A percentile compares a stretch with the other conserved stretches of the same genome.
These are phyloP conservation scores for Clitarchus hookeri DNA, from an alignment of 2,888 invertebrate genomes.

Conservation along the genomic window DNA sequence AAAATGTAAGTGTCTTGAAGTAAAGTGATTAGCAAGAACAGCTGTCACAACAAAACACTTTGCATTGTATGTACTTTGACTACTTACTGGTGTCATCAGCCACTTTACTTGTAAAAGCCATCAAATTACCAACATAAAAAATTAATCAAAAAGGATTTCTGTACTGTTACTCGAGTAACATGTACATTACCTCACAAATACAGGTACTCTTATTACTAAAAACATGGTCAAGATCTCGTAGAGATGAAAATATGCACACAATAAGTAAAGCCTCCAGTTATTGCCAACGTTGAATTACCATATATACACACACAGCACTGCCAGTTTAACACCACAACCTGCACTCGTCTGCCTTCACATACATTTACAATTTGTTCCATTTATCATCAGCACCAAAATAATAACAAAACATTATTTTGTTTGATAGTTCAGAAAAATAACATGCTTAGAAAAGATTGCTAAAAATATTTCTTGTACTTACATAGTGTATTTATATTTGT, in stretches of 20 bases:
- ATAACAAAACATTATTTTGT: neutral
- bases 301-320: neutral
- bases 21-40: neutral
- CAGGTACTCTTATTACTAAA: neutral
- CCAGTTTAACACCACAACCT: too few relatives aligned
- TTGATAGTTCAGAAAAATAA: neutral
- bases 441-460: neutral
- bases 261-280: constrained; percentile 14
- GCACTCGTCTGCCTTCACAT: neutral
- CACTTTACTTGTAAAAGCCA: neutral
- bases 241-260: neutral
- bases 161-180: neutral
- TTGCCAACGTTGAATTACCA: neutral
- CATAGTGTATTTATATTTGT: neutral
- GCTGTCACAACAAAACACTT: neutral
- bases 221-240: neutral
- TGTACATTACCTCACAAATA: neutral
- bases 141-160: neutral
- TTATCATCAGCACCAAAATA: neutral
- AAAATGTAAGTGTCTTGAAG: neutral
- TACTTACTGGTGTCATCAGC: neutral
- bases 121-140: neutral
- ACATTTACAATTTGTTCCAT: neutral
- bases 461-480: neutral
- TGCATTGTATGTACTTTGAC: neutral